These are phyloP conservation scores for Lycopodina hypogea DNA, from an alignment of 37 sponge, comb jelly and placozoan species.

Conservation along the genomic window DNA sequence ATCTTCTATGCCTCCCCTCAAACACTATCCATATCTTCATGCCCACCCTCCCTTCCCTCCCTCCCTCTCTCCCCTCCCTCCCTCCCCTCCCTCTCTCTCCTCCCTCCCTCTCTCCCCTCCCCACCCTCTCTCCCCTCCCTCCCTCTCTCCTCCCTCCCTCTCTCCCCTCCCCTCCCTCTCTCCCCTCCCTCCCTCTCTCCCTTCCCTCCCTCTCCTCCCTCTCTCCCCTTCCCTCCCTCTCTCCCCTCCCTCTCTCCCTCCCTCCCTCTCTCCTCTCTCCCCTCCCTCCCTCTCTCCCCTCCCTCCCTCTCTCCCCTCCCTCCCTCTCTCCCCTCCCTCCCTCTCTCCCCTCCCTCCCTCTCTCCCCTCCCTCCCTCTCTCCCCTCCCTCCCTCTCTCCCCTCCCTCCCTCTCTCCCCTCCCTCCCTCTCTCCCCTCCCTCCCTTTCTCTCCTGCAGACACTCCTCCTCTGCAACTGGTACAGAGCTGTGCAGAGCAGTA, in stretches of 20 bases:
- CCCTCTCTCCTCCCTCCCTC: neutral
- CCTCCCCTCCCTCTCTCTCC: no score
- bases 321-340: neutral
- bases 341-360: no score
- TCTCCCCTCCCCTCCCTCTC: neutral
- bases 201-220: conserved; percentile 3
- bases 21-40: no score
- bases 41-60: no score
- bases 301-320: conserved; percentile 5
- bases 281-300: neutral
- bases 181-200: neutral
- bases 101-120: no score
- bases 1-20: no score
- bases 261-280: conserved; percentile 7
- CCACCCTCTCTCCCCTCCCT: no score
- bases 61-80: no score
- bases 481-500: conserved; percentile 76
- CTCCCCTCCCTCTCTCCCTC: conserved; percentile 11
- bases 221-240: neutral
- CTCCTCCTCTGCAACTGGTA: conserved; percentile 78
- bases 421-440: neutral
- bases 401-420: neutral
- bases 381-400: conserved; percentile 1
- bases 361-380: neutral
- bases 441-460: conserved; percentile 37